Evolutionary conservation across 2,113 vertebrate genomes (phyloP).

Genomic region (Megaceryle maxima): DNA sequence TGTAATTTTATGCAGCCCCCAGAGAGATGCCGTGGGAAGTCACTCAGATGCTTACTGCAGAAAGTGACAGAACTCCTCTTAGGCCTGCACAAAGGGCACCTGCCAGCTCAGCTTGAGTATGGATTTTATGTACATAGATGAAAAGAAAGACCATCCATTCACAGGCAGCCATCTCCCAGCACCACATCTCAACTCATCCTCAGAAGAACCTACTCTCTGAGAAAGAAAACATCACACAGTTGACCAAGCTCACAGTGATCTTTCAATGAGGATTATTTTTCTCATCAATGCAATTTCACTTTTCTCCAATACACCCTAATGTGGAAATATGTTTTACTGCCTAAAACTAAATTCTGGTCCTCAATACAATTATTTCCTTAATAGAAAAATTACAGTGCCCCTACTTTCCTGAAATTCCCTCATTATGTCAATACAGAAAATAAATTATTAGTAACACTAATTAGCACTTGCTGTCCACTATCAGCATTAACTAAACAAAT

Average conservation of each 20-base stretch:
- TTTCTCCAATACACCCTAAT: neutral
- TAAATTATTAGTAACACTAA: neutral
- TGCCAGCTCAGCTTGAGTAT: neutral
- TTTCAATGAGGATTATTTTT: neutral
- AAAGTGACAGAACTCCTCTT: neutral
- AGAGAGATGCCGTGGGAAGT: neutral
- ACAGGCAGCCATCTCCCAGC: neutral
- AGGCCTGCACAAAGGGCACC: neutral
- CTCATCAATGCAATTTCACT: neutral
- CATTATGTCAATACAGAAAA: neutral
- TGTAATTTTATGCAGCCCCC: neutral
- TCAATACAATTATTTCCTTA: neutral
- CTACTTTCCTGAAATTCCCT: neutral
- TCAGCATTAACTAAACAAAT: neutral
- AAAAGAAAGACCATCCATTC: neutral
- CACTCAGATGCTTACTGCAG: neutral
- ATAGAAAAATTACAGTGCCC: neutral
- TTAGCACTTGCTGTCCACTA: neutral
- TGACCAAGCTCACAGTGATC: neutral
- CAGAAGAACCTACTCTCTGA: neutral
- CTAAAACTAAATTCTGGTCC: neutral
- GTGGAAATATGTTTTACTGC: neutral
- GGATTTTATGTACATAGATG: fast-evolving
- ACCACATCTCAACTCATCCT: fast-evolving
- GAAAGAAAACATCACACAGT: neutral